These are phyloP conservation scores for Anadara kagoshimensis DNA, from an alignment of 1,140 invertebrate species.

Conservation along the genomic window DNA sequence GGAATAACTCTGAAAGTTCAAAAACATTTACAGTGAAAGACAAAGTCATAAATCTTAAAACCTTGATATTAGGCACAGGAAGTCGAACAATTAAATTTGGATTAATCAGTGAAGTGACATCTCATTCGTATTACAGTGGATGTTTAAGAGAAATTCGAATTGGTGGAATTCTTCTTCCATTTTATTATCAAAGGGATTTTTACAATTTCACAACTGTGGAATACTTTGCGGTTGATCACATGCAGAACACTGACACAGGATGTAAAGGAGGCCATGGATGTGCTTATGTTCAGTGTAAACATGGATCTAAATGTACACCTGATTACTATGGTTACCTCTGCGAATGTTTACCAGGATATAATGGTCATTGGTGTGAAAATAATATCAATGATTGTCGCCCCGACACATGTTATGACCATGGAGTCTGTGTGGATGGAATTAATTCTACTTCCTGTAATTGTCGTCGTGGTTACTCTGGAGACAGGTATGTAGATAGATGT, in stretches of 20 bases:
- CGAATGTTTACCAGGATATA: constrained; percentile 82
- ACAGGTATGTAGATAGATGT: constrained; percentile 50
- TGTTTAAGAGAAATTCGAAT: constrained; percentile 94
- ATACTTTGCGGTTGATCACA: constrained; percentile 32
- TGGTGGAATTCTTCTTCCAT: constrained; percentile 89
- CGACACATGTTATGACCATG: constrained; percentile 64
- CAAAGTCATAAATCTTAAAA: constrained; percentile 11
- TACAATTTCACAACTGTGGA: constrained; percentile 32
- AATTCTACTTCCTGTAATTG: constrained; percentile 95
- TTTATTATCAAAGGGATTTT: constrained; percentile 74
- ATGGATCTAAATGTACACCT: constrained; percentile 71
- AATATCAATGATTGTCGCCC: constrained; percentile 85
- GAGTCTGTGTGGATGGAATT: constrained; percentile 92
- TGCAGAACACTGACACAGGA: constrained; percentile 11
- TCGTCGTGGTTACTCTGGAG: constrained; percentile 90
- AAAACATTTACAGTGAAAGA: neutral
- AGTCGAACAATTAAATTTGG: neutral
- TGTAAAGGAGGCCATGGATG: constrained; percentile 42
- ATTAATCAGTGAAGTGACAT: neutral
- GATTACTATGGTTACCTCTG: constrained; percentile 69
- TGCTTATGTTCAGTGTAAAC: constrained; percentile 66
- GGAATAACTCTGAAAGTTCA: neutral
- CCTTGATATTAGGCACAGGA: constrained; percentile 7
- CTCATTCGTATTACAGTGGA: constrained; percentile 75
- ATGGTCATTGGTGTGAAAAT: constrained; percentile 88